phyloP scores from a whole-genome alignment of 2,797 vertebrate species.

The Cottoperca gobio region DNA sequence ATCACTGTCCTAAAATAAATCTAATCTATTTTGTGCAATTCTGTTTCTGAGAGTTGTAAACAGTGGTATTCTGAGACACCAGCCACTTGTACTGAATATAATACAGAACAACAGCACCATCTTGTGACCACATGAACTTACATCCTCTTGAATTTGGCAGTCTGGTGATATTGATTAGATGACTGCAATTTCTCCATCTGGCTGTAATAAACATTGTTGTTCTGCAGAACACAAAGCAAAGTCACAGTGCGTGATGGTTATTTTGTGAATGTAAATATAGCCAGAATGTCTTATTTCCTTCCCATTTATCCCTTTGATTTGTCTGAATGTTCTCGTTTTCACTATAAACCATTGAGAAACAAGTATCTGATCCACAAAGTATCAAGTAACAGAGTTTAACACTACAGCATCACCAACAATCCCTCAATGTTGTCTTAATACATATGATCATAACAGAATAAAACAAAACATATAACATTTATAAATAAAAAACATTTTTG shows the following conservation, averaged over 20 bases:
- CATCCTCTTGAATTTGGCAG: slow-evolving; percentile 75
- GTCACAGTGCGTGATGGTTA: not conserved
- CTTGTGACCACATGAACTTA: slow-evolving; percentile 76
- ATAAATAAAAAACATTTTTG: too few species aligned
- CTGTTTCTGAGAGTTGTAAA: not conserved
- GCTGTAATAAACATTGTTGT: slow-evolving; percentile 24
- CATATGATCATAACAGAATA: not conserved
- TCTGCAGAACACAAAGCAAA: slow-evolving; percentile 43
- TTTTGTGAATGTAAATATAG: slow-evolving; percentile 2
- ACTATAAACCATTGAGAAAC: not conserved
- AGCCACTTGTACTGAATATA: not conserved
- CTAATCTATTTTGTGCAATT: not conserved
- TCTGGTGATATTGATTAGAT: slow-evolving; percentile 9
- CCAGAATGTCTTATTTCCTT: not conserved
- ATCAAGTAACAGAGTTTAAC: not conserved
- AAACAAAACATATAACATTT: too few species aligned
- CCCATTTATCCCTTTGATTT: not conserved
- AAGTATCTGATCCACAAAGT: not conserved
- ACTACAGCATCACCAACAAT: not conserved
- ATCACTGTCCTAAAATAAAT: not conserved
- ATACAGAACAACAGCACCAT: slow-evolving; percentile 68
- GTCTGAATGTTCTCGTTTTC: not conserved
- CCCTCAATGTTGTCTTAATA: slow-evolving; percentile 2
- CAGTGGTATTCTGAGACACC: not conserved
- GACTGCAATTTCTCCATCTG: slow-evolving; percentile 52